phyloP scores from a whole-genome alignment of 1,140 invertebrate genomes.

The Pseudomyrmex sp. region DNA sequence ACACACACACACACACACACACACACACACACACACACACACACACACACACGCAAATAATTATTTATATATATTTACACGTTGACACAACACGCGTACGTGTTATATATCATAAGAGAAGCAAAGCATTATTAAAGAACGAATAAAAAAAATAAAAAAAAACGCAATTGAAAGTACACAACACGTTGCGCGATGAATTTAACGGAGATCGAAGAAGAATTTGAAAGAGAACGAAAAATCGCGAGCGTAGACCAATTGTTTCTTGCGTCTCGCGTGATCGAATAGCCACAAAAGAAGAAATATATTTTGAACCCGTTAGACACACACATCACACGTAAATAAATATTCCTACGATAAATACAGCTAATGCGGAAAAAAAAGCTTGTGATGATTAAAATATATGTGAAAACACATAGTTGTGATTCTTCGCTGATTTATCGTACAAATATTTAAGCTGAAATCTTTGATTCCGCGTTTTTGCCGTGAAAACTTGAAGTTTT shows the following conservation, averaged over 20 bases:
- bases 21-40: not conserved
- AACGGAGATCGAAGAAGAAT: not conserved
- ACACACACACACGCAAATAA: constrained; percentile 10
- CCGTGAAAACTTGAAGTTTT: too few relatives aligned
- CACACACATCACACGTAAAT: constrained; percentile 11
- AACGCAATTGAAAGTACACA: constrained; percentile 50
- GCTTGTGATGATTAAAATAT: not conserved
- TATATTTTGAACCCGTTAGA: not conserved
- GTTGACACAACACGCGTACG: constrained; percentile 7
- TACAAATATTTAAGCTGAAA: not conserved
- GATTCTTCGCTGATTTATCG: constrained; percentile 9
- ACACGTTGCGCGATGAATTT: constrained; percentile 13
- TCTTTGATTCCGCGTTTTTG: constrained; percentile 5
- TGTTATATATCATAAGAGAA: constrained; percentile 20
- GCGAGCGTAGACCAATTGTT: not conserved
- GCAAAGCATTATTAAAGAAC: not conserved
- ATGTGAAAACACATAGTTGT: not conserved
- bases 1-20: too few relatives aligned
- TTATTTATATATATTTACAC: constrained; percentile 58
- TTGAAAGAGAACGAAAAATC: constrained; percentile 4
- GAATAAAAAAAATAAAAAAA: not conserved
- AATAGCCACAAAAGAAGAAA: not conserved
- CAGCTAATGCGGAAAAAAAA: not conserved
- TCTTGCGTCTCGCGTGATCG: not conserved
- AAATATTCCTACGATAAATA: constrained; percentile 21